Evolutionary conservation across 2,797 vertebrate species (phyloP), one percentile per base, ranked within the genome.

Genomic region (Hippopotamyrus pictus): DNA sequence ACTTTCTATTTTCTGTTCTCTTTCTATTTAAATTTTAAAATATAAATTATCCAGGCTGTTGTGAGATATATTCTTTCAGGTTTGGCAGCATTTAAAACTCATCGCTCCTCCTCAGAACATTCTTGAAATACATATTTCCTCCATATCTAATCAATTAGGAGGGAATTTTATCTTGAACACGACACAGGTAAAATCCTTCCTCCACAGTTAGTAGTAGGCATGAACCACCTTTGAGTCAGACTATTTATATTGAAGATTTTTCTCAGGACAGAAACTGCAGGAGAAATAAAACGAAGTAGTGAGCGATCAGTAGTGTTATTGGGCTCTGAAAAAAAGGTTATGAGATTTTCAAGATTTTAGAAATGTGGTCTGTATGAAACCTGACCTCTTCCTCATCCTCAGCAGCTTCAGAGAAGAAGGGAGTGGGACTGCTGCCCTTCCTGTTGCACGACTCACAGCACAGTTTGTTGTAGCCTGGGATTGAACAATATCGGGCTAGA

Each of bases 381-480:
- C 94, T 92, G 0, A 92, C 90, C 0, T 95, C 96, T 17, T 95
- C 95, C 0, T 96, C 94, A 0, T 90, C 92, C 88, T 96, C 96
- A 0, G 96, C 94, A 0, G 96, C 95, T 90, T 97, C 95, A 0
- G 96, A 93, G 44, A 96, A 94, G 91, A 96, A 90, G 0, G 95
- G 93, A 0, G 96, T 94, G 29, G 96, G 90, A 2, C 95, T 93
- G 2, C 93, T 91, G 76, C 96, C 96, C 88, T 96, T 98, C 93
- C 96, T 97, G 93, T 96, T 94, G 22, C 99, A 99, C 59, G 98
- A 98, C 89, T 97, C 97, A 1, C 99, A 99, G 92, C 99, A 99
- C 54, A 99, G 96, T 89, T 96, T 98, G 92, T 96, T 96, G 93
- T 98, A 99, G 22, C 97, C 97, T 0, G 98, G 97, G 92, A 99